Conservation (phyloP, 1,140 invertebrate species). For the Batillaria attramentaria region DNA sequence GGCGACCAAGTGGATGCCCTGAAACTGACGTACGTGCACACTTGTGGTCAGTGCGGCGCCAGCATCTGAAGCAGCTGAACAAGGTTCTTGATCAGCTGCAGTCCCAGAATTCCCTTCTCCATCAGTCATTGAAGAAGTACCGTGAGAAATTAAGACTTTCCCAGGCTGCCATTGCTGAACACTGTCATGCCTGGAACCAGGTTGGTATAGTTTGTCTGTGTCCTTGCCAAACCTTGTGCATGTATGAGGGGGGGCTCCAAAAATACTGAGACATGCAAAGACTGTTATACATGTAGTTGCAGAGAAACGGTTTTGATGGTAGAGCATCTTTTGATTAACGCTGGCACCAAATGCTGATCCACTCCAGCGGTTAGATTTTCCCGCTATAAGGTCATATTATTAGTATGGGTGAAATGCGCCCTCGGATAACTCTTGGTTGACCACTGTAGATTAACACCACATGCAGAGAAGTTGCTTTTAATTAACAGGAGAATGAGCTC, state of each 20-base stretch:
- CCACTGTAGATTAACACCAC: too few relatives aligned
- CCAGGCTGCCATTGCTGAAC: neutral
- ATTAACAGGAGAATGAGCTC: too few relatives aligned
- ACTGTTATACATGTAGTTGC: neutral
- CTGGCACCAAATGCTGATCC: too few relatives aligned
- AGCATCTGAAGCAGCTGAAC: slow-evolving; percentile 19
- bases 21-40: neutral
- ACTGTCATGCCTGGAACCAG: neutral
- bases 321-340: too few relatives aligned
- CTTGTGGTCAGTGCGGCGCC: neutral
- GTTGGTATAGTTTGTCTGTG: neutral
- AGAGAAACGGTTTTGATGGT: too few relatives aligned
- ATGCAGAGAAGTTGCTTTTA: too few relatives aligned
- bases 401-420: too few relatives aligned
- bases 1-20: slow-evolving; percentile 13
- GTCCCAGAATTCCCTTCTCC: slow-evolving; percentile 12
- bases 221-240: too few relatives aligned
- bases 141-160: neutral
- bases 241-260: neutral
- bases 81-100: slow-evolving; percentile 23
- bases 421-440: too few relatives aligned
- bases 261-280: neutral
- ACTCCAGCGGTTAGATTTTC: too few relatives aligned
- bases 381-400: too few relatives aligned
- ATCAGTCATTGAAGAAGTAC: neutral